Evolutionary conservation across 2,113 vertebrate genomes (phyloP).

Genomic region (Corapipo altera): DNA sequence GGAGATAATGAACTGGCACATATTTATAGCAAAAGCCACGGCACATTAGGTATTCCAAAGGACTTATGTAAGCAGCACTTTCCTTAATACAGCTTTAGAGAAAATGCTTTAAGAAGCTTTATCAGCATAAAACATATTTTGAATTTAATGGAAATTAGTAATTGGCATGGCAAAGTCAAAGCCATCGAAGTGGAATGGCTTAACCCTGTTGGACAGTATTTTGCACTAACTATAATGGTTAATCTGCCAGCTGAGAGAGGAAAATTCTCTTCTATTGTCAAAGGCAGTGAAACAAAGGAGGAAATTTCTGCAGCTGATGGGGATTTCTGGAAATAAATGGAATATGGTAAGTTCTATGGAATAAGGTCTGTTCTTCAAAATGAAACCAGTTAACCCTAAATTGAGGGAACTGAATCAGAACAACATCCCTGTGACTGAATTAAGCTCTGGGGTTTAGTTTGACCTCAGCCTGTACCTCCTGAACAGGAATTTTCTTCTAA

Average conservation of each 20-base stretch:
- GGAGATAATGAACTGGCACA: not conserved
- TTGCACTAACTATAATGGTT: not conserved
- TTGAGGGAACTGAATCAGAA: not conserved
- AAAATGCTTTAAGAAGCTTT: constrained; percentile 33
- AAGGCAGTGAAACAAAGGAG: not conserved
- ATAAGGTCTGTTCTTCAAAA: not conserved
- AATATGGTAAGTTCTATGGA: not conserved
- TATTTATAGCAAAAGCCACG: constrained; percentile 13
- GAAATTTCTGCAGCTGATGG: not conserved
- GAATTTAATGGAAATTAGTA: constrained; percentile 51
- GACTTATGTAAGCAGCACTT: not conserved
- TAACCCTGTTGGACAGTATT: not conserved
- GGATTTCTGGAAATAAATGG: not conserved
- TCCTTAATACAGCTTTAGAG: constrained; percentile 13
- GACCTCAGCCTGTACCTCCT: not conserved
- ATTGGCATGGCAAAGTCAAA: constrained; percentile 18
- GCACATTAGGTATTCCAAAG: constrained; percentile 32
- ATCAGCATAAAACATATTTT: constrained; percentile 66
- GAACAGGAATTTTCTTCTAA: not conserved
- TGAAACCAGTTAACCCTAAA: not conserved
- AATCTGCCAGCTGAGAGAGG: not conserved
- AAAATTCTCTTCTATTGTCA: not conserved
- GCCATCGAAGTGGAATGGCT: not conserved
- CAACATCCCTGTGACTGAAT: not conserved
- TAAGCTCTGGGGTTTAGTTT: not conserved